Evolutionary conservation across 2,797 vertebrate species (phyloP).

Genomic region (Sandelia bainsii): DNA sequence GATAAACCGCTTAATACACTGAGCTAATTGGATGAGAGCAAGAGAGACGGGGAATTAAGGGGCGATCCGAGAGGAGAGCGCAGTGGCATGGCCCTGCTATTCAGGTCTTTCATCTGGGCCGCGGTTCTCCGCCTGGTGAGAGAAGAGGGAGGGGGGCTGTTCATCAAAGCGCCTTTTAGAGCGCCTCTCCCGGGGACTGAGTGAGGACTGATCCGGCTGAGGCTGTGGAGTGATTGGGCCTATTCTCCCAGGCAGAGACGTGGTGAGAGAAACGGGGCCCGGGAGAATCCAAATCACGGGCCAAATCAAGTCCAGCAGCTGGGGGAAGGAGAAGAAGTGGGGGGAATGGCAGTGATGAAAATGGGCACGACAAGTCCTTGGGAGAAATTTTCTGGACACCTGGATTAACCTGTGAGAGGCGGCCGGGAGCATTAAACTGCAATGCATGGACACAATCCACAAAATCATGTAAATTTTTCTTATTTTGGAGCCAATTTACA

Average conservation of each 20-base stretch:
- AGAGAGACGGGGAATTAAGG: constrained; percentile 99
- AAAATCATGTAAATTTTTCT: constrained; percentile 9
- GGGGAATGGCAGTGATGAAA: constrained; percentile 55
- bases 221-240: constrained; percentile 81
- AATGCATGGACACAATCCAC: constrained; percentile 19
- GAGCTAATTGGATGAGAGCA: constrained; percentile 99
- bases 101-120: constrained; percentile 89
- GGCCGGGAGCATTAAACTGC: background rate
- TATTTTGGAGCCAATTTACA: constrained; percentile 12
- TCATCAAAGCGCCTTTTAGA: constrained; percentile 93
- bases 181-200: constrained; percentile 79
- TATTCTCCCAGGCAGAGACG: constrained; percentile 78
- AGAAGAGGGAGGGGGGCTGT: constrained; percentile 76
- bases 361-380: constrained; percentile 45
- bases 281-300: constrained; percentile 82
- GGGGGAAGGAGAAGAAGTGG: background rate
- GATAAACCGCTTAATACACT: constrained; percentile 99
- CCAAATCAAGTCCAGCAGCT: constrained; percentile 72
- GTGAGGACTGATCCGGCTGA: constrained; percentile 76
- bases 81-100: constrained; percentile 92
- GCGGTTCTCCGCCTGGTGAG: constrained; percentile 77
- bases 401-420: constrained; percentile 61
- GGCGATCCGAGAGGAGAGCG: constrained; percentile 92
- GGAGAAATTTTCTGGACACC: constrained; percentile 56
- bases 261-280: constrained; percentile 75